Evolutionary conservation across 2,888 invertebrate genomes (phyloP).

Genomic region (Temnothorax ravouxi): DNA sequence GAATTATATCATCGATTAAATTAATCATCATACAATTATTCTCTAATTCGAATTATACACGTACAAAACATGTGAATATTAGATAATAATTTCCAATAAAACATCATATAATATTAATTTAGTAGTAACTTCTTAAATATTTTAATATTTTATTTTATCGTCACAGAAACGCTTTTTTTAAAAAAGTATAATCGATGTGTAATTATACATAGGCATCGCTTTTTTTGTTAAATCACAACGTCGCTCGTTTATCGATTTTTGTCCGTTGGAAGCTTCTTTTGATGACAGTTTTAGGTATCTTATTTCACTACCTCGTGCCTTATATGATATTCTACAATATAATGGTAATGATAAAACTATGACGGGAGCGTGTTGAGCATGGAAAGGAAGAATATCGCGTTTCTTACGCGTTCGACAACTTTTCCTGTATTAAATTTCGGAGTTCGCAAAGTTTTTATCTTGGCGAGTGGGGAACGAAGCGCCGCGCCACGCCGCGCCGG

Average conservation of each 20-base stretch:
- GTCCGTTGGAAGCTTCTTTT: neutral
- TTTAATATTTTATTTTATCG: neutral
- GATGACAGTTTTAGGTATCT: constrained; percentile 57
- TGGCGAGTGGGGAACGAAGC: neutral
- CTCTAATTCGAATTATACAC: neutral
- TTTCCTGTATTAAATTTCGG: constrained; percentile 69
- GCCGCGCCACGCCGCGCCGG: too few species aligned
- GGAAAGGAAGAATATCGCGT: constrained; percentile 46
- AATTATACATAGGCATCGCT: neutral
- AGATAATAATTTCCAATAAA: neutral
- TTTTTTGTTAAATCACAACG: neutral
- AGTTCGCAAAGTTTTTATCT: constrained; percentile 68
- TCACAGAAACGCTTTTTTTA: neutral
- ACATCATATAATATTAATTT: neutral
- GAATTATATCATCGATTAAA: constrained; percentile 15
- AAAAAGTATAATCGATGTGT: neutral
- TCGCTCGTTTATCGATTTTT: constrained; percentile 35
- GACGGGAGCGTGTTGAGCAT: constrained; percentile 21
- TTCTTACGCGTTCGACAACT: constrained; percentile 57
- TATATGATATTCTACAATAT: constrained; percentile 52
- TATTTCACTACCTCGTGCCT: constrained; percentile 36
- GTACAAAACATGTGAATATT: neutral
- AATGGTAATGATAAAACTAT: constrained; percentile 68
- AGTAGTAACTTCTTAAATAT: neutral
- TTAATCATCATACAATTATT: constrained; percentile 19